Base-by-base conservation (phyloP, 2,113 vertebrate species). In the Lasiurus cinereus region DNA sequence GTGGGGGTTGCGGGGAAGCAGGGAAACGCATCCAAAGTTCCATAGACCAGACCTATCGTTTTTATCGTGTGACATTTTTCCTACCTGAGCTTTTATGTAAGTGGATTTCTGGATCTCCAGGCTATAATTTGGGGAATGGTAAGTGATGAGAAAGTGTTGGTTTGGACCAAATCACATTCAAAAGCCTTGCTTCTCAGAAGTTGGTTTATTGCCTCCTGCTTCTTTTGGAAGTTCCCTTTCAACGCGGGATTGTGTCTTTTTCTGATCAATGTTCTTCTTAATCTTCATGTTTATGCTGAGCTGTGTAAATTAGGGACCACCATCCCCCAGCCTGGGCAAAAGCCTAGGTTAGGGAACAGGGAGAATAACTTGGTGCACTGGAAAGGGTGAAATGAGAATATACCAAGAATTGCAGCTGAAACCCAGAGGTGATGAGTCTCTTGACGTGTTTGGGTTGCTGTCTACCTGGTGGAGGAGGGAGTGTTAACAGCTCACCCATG, bases 161-260 rank as follows among this genome's bases (percentile, higher is more conserved):
- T 95, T 95, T 96, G 74, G 67, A 93, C 64, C 36, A 69, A 90
- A 94, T 78, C 46, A 74, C 27, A 66, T 85, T 93, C 56, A 52
- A 77, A 92, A 66, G 1, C 27, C 92, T 29, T 10, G n/a, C 56
- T 95, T 93, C 93, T 93, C 62, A 56, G 43, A 62, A 78, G 76
- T 39, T 87, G 67, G 66, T 50, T 69, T 76, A 48, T 78, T 80
- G 85, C 72, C 69, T 84, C 21, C 33, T 62, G 43, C 10, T 77
- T 16, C 19, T 90, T 78, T 54, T 50, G 52, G 69, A 88, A 69
- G 59, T 62, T 74, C 11, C 16, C 46, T 83, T 84, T 69, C 9
- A 46, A 90, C 77, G 94, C 82, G 64, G 27, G 39, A 67, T 22
- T 7, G 36, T 56, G 36, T 46, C 46, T 2, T 21, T 82, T 92